A percentile compares a stretch with the other conserved stretches of the same genome.
phyloP scores from a whole-genome alignment of 2,888 invertebrate species.

The Leptopterna dolabrata region DNA sequence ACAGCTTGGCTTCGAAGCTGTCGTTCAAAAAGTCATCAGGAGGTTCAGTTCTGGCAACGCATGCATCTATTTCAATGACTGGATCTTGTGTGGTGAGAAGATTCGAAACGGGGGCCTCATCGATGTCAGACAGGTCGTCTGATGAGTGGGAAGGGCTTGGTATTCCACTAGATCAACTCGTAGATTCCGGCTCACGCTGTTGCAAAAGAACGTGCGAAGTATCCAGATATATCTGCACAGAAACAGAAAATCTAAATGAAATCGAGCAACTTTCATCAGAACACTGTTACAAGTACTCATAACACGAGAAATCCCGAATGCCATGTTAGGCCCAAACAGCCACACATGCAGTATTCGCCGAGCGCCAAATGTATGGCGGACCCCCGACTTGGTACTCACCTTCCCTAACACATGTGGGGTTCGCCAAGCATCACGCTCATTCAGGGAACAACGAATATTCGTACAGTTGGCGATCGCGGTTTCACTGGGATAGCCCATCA shows the following conservation, averaged over 20 bases:
- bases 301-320: not conserved
- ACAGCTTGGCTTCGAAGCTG: slow-evolving; percentile 68
- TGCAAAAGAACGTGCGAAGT: not conserved
- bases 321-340: not conserved
- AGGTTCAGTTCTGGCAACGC: not conserved
- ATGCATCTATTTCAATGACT: slow-evolving; percentile 8
- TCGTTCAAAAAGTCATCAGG: not conserved
- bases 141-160: not conserved
- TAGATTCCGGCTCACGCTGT: not conserved
- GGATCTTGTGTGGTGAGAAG: not conserved
- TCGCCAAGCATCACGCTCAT: too few relatives aligned
- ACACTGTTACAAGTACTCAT: not conserved
- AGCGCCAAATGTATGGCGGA: not conserved
- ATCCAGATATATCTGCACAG: slow-evolving; percentile 3
- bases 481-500: too few relatives aligned
- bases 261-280: not conserved
- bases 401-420: too few relatives aligned
- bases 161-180: not conserved
- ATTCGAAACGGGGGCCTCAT: not conserved
- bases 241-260: too few relatives aligned
- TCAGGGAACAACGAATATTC: too few relatives aligned
- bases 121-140: not conserved
- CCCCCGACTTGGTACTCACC: too few relatives aligned
- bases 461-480: too few relatives aligned
- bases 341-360: not conserved